phyloP scores from a whole-genome alignment of 2,797 vertebrate genomes.

The Sebastes diaconus region DNA sequence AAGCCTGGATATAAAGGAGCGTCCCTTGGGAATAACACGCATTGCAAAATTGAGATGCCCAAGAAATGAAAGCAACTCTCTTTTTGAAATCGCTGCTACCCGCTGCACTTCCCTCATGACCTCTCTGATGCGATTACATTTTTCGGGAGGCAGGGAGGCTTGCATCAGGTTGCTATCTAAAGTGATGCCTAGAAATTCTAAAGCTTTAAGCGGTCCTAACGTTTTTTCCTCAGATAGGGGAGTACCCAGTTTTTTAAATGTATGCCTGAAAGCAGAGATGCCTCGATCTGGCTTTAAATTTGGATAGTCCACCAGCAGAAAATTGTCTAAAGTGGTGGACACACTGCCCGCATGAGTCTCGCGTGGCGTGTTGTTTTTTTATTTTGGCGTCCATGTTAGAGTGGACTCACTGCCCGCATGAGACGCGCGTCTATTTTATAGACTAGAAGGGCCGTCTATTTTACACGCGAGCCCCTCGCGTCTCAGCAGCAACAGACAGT shows the following conservation, averaged over 20 bases:
- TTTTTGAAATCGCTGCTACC: background rate
- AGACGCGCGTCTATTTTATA: too few species aligned
- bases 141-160: background rate
- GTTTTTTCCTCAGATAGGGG: background rate
- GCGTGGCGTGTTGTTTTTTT: too few species aligned
- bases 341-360: too few species aligned
- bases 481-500: too few species aligned
- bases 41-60: background rate
- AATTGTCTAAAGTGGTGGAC: background rate
- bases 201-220: fast-evolving
- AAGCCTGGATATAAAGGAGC: background rate
- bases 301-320: background rate
- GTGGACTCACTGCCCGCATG: too few species aligned
- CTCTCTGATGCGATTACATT: background rate
- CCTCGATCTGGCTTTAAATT: background rate
- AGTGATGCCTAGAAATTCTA: background rate
- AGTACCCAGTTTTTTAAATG: background rate
- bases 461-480: too few species aligned
- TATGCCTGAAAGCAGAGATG: background rate
- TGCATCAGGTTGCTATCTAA: background rate
- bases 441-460: too few species aligned
- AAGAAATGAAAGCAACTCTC: background rate
- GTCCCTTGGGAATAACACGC: background rate
- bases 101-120: background rate
- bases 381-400: too few species aligned